These are phyloP conservation scores for Tupaia chinensis DNA, from an alignment of 2,113 vertebrate species.

Conservation along the genomic window DNA sequence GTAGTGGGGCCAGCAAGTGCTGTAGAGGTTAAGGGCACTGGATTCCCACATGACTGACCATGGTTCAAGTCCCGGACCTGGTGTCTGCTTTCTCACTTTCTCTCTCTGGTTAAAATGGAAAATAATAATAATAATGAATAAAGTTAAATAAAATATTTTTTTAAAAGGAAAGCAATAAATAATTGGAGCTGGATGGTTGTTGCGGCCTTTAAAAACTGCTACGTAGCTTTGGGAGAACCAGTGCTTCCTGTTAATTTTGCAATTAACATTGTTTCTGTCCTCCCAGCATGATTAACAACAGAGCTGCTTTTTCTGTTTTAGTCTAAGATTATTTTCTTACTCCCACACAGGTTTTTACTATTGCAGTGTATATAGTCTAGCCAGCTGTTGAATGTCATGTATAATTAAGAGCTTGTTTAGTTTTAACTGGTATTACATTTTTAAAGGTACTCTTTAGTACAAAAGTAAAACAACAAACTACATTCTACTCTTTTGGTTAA, in stretches of 20 bases:
- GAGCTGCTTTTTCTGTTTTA: conserved; percentile 45
- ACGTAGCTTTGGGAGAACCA: conserved; percentile 3
- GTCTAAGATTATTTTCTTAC: neutral
- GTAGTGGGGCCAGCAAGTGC: neutral
- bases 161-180: conserved; percentile 20
- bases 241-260: conserved; percentile 28
- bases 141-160: too few species aligned
- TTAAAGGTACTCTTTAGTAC: conserved; percentile 28
- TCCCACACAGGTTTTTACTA: conserved; percentile 39
- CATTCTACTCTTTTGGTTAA: conserved; percentile 42
- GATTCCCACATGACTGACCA: too few species aligned
- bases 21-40: too few species aligned
- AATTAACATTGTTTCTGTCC: conserved; percentile 13
- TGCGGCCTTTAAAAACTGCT: conserved; percentile 15
- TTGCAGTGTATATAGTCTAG: conserved; percentile 1
- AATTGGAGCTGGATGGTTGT: neutral
- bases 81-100: too few species aligned
- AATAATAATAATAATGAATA: too few species aligned
- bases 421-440: conserved; percentile 46
- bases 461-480: conserved; percentile 43
- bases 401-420: conserved; percentile 50
- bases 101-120: too few species aligned
- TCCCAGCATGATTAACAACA: conserved; percentile 23
- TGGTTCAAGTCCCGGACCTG: too few species aligned
- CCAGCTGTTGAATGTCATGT: conserved; percentile 22